phyloP scores from a whole-genome alignment of 53 echinoderm and acorn worm genomes.

The Holothuria leucospilota region DNA sequence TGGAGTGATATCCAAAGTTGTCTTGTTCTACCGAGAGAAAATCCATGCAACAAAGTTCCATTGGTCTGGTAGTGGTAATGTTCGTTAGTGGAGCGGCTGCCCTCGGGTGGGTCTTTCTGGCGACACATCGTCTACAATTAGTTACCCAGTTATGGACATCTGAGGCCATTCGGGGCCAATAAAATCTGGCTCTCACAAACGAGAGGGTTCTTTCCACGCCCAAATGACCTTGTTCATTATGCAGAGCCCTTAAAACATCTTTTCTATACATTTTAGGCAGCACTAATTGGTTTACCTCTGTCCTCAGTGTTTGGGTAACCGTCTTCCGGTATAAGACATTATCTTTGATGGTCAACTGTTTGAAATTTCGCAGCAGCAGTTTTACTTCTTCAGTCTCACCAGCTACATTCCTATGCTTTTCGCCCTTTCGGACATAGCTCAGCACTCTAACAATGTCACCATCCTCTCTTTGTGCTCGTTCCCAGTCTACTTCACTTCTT shows the following conservation, averaged over 20 bases:
- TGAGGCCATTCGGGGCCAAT: constrained; percentile 37
- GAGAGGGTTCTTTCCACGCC: constrained; percentile 46
- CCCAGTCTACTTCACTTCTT: constrained; percentile 30
- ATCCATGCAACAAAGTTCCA: constrained; percentile 60
- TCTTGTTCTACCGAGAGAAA: constrained; percentile 44
- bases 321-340: constrained; percentile 36
- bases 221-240: constrained; percentile 44
- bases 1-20: constrained; percentile 51
- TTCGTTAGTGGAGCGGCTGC: constrained; percentile 46
- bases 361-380: constrained; percentile 9
- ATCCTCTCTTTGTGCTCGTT: constrained; percentile 17
- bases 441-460: background rate
- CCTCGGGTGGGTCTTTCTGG: background rate
- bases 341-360: constrained; percentile 9
- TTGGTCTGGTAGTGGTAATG: constrained; percentile 36
- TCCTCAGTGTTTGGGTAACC: background rate
- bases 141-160: constrained; percentile 25
- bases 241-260: constrained; percentile 20
- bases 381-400: background rate
- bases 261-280: constrained; percentile 36
- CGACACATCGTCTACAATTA: constrained; percentile 31
- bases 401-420: background rate
- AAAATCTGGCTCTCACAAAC: constrained; percentile 42
- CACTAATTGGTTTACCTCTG: constrained; percentile 46
- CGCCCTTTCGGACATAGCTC: background rate